A percentile compares a stretch with the other conserved stretches of the same genome.
Evolutionary conservation across 2,797 vertebrate species (phyloP).

Genomic region (Masticophis lateralis): DNA sequence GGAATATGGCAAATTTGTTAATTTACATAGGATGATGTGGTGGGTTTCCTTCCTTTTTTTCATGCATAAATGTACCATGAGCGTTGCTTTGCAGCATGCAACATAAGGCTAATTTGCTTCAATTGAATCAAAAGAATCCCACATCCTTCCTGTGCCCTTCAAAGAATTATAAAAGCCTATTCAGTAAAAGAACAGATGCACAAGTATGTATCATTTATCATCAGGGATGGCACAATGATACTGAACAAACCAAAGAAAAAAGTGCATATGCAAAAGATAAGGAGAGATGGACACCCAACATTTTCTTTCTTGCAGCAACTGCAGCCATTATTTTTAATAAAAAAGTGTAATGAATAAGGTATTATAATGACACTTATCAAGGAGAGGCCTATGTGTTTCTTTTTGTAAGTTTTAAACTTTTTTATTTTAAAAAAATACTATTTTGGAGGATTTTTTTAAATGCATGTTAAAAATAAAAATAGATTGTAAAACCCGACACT

Average conservation of each 20-base stretch:
- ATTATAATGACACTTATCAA: conserved; percentile 36
- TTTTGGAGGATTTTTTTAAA: not conserved
- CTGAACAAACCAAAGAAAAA: conserved; percentile 53
- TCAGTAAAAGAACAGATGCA: conserved; percentile 61
- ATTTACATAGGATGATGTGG: conserved; percentile 28
- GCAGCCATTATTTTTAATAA: not conserved
- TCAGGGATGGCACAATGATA: conserved; percentile 31
- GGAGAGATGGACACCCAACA: conserved; percentile 19
- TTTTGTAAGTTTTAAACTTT: not conserved
- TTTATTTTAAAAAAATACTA: not conserved
- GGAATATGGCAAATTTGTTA: conserved; percentile 34
- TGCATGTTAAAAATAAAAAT: not conserved
- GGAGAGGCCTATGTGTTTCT: not conserved
- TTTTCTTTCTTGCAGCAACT: conserved; percentile 41
- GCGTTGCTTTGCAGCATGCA: conserved; percentile 55
- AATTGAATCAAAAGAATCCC: conserved; percentile 73
- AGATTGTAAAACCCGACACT: not conserved
- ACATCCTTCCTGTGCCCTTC: conserved; percentile 74
- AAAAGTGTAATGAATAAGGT: not conserved
- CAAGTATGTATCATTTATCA: conserved; percentile 58
- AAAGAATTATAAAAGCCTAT: conserved; percentile 71
- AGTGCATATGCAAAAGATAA: conserved; percentile 24
- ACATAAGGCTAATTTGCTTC: conserved; percentile 62
- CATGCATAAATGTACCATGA: conserved; percentile 58
- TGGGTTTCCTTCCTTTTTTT: conserved; percentile 59